A percentile compares a stretch with the other conserved stretches of the same genome.
phyloP scores from a whole-genome alignment of 2,113 vertebrate genomes.

The Solea solea region DNA sequence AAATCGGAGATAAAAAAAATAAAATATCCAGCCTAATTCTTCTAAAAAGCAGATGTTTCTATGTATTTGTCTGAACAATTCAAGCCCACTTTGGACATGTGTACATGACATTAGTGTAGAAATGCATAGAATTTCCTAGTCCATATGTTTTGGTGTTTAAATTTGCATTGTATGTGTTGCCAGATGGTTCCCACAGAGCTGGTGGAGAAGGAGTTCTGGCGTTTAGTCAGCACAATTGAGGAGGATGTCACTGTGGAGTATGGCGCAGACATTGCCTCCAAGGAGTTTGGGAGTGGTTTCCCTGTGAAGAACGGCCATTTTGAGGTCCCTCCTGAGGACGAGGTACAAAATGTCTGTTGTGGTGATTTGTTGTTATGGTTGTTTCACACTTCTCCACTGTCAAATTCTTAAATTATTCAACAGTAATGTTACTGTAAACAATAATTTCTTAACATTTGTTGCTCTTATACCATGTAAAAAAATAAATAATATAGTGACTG shows the following conservation, averaged over 20 bases:
- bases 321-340: slow-evolving; percentile 89
- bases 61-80: not conserved
- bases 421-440: not conserved
- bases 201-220: slow-evolving; percentile 99
- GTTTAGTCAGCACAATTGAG: slow-evolving; percentile 95
- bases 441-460: not conserved
- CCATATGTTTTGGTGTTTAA: not conserved
- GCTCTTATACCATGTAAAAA: not conserved
- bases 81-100: not conserved
- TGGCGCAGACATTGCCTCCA: slow-evolving; percentile 96
- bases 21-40: not conserved
- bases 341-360: slow-evolving; percentile 79
- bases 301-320: slow-evolving; percentile 90
- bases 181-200: slow-evolving; percentile 99
- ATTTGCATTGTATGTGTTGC: not conserved
- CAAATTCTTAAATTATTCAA: not conserved
- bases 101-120: too few species aligned
- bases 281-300: slow-evolving; percentile 98
- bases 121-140: too few species aligned
- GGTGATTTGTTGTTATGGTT: not conserved
- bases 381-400: not conserved
- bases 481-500: not conserved
- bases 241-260: slow-evolving; percentile 99
- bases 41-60: not conserved
- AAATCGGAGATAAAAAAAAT: not conserved